These are phyloP conservation scores for Psammodynastes pulverulentus DNA, from an alignment of 2,113 vertebrate genomes.

Conservation along the genomic window DNA sequence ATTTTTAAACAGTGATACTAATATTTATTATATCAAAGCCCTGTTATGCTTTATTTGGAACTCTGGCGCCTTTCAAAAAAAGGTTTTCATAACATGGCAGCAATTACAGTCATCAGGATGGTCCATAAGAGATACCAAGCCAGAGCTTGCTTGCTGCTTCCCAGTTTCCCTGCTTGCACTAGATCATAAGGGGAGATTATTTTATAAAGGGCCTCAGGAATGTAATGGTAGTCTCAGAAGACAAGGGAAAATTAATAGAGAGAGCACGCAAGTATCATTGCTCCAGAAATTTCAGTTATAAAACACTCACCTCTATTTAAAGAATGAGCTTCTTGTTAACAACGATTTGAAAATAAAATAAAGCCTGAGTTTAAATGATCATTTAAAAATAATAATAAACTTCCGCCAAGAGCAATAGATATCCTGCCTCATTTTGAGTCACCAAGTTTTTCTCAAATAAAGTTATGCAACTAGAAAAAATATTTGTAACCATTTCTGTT, in stretches of 20 bases:
- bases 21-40: constrained; percentile 97
- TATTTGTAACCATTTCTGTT: not conserved
- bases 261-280: constrained; percentile 50
- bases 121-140: constrained; percentile 80
- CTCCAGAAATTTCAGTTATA: constrained; percentile 81
- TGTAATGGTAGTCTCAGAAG: constrained; percentile 86
- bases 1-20: constrained; percentile 92
- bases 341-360: constrained; percentile 66
- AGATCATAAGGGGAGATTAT: constrained; percentile 85
- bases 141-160: constrained; percentile 78
- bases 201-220: constrained; percentile 88
- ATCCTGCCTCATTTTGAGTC: not conserved
- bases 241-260: constrained; percentile 81
- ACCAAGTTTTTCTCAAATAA: not conserved
- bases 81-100: constrained; percentile 89
- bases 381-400: constrained; percentile 23
- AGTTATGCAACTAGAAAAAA: not conserved
- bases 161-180: constrained; percentile 69
- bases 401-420: constrained; percentile 14
- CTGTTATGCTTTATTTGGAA: constrained; percentile 97
- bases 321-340: constrained; percentile 77
- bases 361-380: constrained; percentile 56
- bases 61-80: constrained; percentile 87
- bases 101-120: constrained; percentile 97
- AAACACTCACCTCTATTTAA: constrained; percentile 71